Conservation (phyloP, 2,797 vertebrate genomes). For the Lacerta viridis region DNA sequence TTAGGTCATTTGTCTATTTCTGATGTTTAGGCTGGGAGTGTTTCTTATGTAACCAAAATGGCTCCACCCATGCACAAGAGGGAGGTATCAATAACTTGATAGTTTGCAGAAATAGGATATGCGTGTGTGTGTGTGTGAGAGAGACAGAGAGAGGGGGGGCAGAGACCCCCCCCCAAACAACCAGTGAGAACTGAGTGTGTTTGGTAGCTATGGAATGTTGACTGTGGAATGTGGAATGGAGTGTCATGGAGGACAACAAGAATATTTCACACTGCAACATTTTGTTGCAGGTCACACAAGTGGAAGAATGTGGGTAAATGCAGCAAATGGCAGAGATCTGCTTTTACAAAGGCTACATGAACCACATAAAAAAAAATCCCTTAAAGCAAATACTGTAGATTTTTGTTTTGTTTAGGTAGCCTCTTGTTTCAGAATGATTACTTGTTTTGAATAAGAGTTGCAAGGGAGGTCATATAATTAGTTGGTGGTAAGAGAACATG, state of each 20-base stretch:
- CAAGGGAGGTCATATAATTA: not conserved
- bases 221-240: not conserved
- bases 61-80: too few species aligned
- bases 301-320: not conserved
- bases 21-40: too few species aligned
- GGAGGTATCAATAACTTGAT: too few species aligned
- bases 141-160: too few species aligned
- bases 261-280: not conserved
- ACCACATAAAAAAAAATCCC: not conserved
- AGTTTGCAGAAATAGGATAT: too few species aligned
- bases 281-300: not conserved
- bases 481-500: not conserved
- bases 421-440: not conserved
- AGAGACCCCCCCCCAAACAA: not conserved
- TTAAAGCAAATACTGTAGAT: not conserved
- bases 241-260: not conserved
- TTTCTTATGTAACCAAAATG: too few species aligned
- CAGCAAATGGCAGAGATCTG: not conserved
- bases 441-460: constrained; percentile 21
- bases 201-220: not conserved
- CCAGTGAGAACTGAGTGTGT: not conserved
- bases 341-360: not conserved
- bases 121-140: too few species aligned
- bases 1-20: not conserved
- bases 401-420: not conserved